Percentiles rank a stretch among this genome's conserved stretches.
These are phyloP conservation scores for Ciona savignyi DNA, from an alignment of 23 tunicate species.

Conservation along the genomic window DNA sequence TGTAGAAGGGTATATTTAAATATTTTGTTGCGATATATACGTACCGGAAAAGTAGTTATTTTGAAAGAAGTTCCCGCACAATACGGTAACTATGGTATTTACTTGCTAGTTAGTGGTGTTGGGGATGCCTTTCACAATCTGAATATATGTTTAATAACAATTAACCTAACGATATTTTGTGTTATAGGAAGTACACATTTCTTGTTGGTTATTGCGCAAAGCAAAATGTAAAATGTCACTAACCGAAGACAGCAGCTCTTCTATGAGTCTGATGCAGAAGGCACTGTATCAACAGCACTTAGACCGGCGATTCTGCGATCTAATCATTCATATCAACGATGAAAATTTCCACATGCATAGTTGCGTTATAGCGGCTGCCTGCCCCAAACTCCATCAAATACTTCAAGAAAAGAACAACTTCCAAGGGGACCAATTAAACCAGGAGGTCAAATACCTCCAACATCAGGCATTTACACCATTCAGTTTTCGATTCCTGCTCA, in stretches of 20 bases:
- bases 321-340: conserved; percentile 29
- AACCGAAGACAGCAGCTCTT: neutral
- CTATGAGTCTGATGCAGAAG: neutral
- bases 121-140: too few relatives aligned
- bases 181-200: too few relatives aligned
- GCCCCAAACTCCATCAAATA: conserved; percentile 58
- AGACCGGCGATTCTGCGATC: conserved; percentile 48
- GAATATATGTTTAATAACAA: too few relatives aligned
- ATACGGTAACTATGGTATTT: too few relatives aligned
- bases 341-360: conserved; percentile 47
- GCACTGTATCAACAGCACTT: conserved; percentile 51
- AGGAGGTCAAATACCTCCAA: neutral
- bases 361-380: conserved; percentile 64
- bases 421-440: neutral
- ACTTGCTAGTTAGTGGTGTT: too few relatives aligned
- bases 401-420: conserved; percentile 13
- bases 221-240: neutral
- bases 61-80: too few relatives aligned
- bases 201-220: too few relatives aligned
- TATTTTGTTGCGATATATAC: too few relatives aligned
- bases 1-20: too few relatives aligned
- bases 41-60: too few relatives aligned
- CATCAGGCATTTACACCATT: conserved; percentile 13
- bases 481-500: conserved; percentile 22
- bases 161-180: too few relatives aligned